Base-by-base conservation (phyloP, 2,888 invertebrate species). In the Melanotus villosus region DNA sequence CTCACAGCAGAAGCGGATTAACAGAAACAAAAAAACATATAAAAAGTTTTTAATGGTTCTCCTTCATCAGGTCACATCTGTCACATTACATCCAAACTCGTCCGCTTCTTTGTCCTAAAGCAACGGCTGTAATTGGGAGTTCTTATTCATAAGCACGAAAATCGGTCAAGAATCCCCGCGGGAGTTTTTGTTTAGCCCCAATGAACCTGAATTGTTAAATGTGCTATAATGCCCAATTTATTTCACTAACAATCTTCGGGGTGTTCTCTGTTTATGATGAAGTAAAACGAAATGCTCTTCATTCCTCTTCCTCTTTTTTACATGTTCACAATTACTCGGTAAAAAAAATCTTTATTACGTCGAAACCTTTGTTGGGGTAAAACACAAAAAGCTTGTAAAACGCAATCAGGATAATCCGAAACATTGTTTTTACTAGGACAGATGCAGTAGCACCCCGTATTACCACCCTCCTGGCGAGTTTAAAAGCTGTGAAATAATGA, bases 401-500 rank as follows among this genome's bases (percentile, higher is more conserved):
- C 58, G 63, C 58, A 59, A 66, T 63, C 62, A 62, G 56, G 63
- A 66, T 66, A 65, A 65, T 65, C 59, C 45, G 47, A 10, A 47
- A 66, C 62, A 63, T 67, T 67, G 70, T 63, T 54, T 58, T 70
- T 64, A 43, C 21, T 23, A 16, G 57, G 67, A 54, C 70, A 70
- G 70, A 70, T 70, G 70, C 59, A 56, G 43, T 47, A 62, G 66
- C 26, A 52, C 63, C 67, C 64, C 16, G 47, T 43, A 30, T 62
- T 18, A 36, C 59, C 30, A 64, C 78, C 77, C 75, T 80, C 76
- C 78, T 75, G 79, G 80, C 78, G 80, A 80, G 80, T 79, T 81
- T 80, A 82, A 84, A 83, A 82, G 81, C 83, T 83, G 83, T 83
- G 81, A 82, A 84, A 83, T 84, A 84, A 84, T 83, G 82, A 82